These are phyloP conservation scores for Dufourea novaeangliae DNA, from an alignment of 1,140 invertebrate species.

Conservation along the genomic window DNA sequence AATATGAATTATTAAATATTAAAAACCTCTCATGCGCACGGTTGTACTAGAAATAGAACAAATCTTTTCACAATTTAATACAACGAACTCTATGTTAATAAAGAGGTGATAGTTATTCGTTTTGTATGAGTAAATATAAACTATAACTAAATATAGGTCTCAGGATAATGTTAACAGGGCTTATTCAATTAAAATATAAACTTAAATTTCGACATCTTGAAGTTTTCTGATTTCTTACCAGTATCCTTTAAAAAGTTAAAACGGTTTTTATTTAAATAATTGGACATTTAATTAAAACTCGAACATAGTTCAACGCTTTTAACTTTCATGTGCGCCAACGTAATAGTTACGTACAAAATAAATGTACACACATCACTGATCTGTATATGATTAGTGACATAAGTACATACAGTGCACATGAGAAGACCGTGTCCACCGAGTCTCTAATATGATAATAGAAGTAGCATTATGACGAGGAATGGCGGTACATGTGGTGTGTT, in stretches of 20 bases:
- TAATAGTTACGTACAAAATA: background rate
- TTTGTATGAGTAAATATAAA: no score
- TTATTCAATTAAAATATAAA: background rate
- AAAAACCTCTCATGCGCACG: background rate
- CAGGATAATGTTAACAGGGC: background rate
- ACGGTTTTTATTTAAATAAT: background rate
- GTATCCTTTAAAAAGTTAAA: background rate
- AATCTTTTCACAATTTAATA: no score
- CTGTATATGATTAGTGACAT: no score
- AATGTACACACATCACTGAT: no score
- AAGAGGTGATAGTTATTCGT: no score
- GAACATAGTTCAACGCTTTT: background rate
- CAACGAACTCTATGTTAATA: no score
- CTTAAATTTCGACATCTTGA: background rate
- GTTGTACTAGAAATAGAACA: background rate
- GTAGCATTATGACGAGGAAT: slow-evolving; percentile 21
- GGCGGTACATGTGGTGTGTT: slow-evolving; percentile 44
- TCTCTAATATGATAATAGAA: slow-evolving; percentile 39
- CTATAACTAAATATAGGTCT: no score
- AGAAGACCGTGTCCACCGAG: no score
- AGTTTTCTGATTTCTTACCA: background rate
- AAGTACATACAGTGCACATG: background rate
- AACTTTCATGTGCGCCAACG: slow-evolving; percentile 1
- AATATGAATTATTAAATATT: background rate
- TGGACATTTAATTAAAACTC: background rate